Evolutionary conservation across 2,113 vertebrate genomes (phyloP).

Genomic region (Copsychus sechellarum): DNA sequence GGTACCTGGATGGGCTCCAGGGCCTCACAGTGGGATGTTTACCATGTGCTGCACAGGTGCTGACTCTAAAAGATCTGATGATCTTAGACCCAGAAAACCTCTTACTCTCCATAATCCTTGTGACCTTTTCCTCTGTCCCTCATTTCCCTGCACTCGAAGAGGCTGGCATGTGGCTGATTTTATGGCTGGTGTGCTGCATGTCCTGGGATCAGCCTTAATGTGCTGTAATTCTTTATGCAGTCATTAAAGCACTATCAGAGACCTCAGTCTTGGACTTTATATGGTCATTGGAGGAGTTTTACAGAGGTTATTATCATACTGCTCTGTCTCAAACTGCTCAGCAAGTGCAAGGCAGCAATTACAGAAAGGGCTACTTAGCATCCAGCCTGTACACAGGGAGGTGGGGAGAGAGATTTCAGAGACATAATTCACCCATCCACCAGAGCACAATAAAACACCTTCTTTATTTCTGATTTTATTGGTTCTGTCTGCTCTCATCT

Average conservation of each 20-base stretch:
- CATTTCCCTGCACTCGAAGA: background rate
- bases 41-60: background rate
- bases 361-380: background rate
- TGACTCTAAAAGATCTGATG: background rate
- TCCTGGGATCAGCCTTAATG: background rate
- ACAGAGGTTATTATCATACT: background rate
- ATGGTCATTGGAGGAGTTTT: background rate
- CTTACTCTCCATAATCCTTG: background rate
- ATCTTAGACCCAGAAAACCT: background rate
- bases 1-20: background rate
- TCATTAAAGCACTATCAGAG: background rate
- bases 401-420: background rate
- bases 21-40: background rate
- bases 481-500: conserved; percentile 46
- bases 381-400: background rate
- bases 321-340: background rate
- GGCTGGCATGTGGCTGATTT: background rate
- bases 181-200: background rate
- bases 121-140: conserved; percentile 1
- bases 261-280: background rate
- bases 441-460: conserved; percentile 22
- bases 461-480: conserved; percentile 49
- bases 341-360: background rate
- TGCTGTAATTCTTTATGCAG: background rate
- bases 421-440: background rate